These are phyloP conservation scores for Planococcus citri DNA, from an alignment of 1,140 invertebrate species.

Conservation along the genomic window DNA sequence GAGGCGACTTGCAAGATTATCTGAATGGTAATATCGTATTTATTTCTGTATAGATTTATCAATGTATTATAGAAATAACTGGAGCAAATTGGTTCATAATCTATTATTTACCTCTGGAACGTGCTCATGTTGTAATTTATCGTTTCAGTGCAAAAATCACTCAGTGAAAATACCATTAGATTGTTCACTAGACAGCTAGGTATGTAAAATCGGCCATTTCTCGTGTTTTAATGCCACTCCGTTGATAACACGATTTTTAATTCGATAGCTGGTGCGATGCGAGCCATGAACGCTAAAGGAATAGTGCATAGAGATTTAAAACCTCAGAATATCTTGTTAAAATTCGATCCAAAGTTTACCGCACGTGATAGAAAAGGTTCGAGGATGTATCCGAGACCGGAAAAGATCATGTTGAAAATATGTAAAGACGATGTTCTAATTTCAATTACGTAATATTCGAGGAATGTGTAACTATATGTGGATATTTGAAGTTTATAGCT, in stretches of 20 bases:
- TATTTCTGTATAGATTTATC: conserved; percentile 3
- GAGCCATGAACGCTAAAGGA: conserved; percentile 86
- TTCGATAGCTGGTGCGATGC: conserved; percentile 82
- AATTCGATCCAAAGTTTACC: conserved; percentile 59
- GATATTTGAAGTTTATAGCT: conserved; percentile 50
- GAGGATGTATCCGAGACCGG: conserved; percentile 58
- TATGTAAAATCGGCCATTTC: conserved; percentile 34
- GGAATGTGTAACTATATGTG: conserved; percentile 10
- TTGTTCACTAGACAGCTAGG: conserved; percentile 88
- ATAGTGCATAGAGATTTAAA: conserved; percentile 98
- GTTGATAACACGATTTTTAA: conserved; percentile 16
- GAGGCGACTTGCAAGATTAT: conserved; percentile 96
- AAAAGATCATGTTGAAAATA: conserved; percentile 90
- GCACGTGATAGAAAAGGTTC: not conserved
- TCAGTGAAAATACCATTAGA: conserved; percentile 94
- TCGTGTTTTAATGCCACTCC: conserved; percentile 12
- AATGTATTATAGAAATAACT: conserved; percentile 14
- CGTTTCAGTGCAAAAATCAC: conserved; percentile 64
- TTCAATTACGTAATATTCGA: conserved; percentile 26
- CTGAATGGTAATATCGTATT: conserved; percentile 48
- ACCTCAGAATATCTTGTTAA: conserved; percentile 90
- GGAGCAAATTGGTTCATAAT: no score
- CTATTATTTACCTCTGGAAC: no score
- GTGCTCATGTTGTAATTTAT: conserved; percentile 24
- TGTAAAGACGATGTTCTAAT: no score